Evolutionary conservation across 1,140 invertebrate genomes (phyloP).

Genomic region (Heterodera carotae): DNA sequence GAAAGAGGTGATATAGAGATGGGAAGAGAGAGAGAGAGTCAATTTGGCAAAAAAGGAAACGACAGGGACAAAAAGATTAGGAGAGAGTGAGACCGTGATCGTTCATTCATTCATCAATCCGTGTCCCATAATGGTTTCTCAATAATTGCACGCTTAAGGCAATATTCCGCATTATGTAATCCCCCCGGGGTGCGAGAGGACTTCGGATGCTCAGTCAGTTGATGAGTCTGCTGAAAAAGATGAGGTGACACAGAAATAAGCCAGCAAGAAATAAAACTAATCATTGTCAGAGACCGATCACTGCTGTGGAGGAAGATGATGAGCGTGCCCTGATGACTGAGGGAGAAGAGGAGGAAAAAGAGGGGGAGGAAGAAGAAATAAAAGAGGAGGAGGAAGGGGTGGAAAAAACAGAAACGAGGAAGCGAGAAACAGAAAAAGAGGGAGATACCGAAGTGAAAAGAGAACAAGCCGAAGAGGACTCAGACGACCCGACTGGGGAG

Average conservation of each 20-base stretch:
- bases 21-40: too few species aligned
- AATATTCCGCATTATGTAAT: constrained; percentile 51
- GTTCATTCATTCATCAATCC: too few species aligned
- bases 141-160: not conserved
- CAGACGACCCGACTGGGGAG: constrained; percentile 17
- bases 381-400: constrained; percentile 18
- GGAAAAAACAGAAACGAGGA: constrained; percentile 33
- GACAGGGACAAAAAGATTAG: too few species aligned
- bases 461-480: not conserved
- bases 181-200: constrained; percentile 53
- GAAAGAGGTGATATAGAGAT: too few species aligned
- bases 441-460: constrained; percentile 42
- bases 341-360: constrained; percentile 37
- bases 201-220: constrained; percentile 36
- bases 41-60: too few species aligned
- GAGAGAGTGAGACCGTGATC: too few species aligned
- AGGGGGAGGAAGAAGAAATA: constrained; percentile 32
- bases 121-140: not conserved
- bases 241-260: not conserved
- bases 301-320: constrained; percentile 53
- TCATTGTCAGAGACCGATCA: constrained; percentile 53
- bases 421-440: constrained; percentile 34
- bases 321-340: constrained; percentile 38
- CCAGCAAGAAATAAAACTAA: too few species aligned
- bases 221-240: constrained; percentile 19